phyloP scores from a whole-genome alignment of 2,113 vertebrate species.

The Rutilus rutilus region DNA sequence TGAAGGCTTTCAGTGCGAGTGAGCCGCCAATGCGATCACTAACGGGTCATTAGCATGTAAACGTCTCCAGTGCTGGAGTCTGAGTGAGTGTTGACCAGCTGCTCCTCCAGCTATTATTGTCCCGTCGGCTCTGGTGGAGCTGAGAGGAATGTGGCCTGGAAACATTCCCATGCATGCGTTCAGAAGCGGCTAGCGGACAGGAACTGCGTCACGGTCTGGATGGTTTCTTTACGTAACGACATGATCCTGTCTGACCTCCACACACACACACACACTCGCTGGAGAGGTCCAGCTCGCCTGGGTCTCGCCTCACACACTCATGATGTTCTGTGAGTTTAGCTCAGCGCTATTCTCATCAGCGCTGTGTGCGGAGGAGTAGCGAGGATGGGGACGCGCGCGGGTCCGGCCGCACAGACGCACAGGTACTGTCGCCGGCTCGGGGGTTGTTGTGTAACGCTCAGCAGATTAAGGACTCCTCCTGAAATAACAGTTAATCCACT shows the following conservation, averaged over 20 bases:
- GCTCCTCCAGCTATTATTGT: slow-evolving; percentile 14
- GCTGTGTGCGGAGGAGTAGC: slow-evolving; percentile 74
- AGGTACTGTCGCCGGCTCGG: slow-evolving; percentile 58
- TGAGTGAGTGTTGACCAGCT: not conserved
- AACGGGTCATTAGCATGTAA: too few relatives aligned
- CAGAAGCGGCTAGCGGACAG: slow-evolving; percentile 5
- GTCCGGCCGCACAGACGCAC: slow-evolving; percentile 79
- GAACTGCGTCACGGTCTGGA: slow-evolving; percentile 34
- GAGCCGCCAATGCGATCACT: too few relatives aligned
- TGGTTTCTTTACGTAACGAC: slow-evolving; percentile 41
- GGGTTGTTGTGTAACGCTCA: too few relatives aligned
- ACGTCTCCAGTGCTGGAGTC: too few relatives aligned
- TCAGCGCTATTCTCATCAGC: slow-evolving; percentile 93
- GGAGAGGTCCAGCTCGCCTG: slow-evolving; percentile 67
- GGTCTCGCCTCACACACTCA: slow-evolving; percentile 93
- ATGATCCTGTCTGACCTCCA: not conserved
- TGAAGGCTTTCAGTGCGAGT: too few relatives aligned
- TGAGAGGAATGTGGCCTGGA: slow-evolving; percentile 48
- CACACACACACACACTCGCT: not conserved
- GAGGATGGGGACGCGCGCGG: slow-evolving; percentile 69
- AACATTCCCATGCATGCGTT: slow-evolving; percentile 47
- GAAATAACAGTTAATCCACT: too few relatives aligned
- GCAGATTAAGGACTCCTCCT: too few relatives aligned
- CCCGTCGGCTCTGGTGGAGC: not conserved
- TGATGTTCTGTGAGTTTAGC: slow-evolving; percentile 91